Evolutionary conservation across 2,113 vertebrate species (phyloP), one percentile per base, ranked within the genome.

Genomic region (Spermophilus dauricus): DNA sequence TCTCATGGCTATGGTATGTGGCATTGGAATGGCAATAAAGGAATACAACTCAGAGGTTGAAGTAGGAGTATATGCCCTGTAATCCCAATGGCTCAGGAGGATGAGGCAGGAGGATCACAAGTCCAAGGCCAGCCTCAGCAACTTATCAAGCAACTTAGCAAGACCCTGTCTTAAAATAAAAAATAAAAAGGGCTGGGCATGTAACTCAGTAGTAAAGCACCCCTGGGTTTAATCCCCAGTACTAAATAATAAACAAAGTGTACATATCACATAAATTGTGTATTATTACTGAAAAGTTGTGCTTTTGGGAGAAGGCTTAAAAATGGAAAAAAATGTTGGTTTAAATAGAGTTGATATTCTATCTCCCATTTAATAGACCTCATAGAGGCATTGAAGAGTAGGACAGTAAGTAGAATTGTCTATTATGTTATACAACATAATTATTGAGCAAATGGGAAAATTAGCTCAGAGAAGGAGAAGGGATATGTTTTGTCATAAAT

Each of bases 221-320:
- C 24, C 2, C 9, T 63, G 2, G 9, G 61, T 63, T 63, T 9
- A 63, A 63, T 63, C 9, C 9, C 24, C 61, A 63, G 61, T 63
- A 72, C 12, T 17, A 20, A 9, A 63, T 28, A 63, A 63, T 63
- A 63, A 63, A 8, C 48, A 51, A 63, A 37, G 56, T 10, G 8
- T 37, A 39, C 82, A 5, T 37, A 45, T 37, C 3, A 37, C 78
- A 45, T 16, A 85, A 32, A 89, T 58, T 51, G 30, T 28, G 11
- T 22, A 56, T 86, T 89, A 89, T 56, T 82, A 42, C 72, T 67
- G 30, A 83, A 92, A 96, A 56, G 22, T n/a, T 72, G 61, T 84
- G 17, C 32, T 39, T 80, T 83, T 70, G 8, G 24, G 58, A 89
- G 82, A 82, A 92, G 51, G 2, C 69, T 81, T 75, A 75, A 24